Base-by-base conservation (phyloP, 2,113 vertebrate genomes). In the Lates calcarifer region DNA sequence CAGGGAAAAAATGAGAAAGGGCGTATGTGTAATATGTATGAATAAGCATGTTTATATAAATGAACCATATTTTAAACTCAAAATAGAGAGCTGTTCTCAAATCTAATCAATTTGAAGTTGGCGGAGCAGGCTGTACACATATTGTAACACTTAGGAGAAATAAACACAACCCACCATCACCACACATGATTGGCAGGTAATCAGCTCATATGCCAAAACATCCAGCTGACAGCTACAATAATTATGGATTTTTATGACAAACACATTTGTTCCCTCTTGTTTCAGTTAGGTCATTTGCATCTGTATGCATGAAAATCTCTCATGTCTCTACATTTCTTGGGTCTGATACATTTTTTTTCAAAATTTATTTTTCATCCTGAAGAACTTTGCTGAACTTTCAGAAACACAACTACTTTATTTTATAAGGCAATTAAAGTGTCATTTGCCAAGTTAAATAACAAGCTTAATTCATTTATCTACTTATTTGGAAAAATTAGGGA, bases 101-200 rank as follows among this genome's bases (percentile, higher is more conserved):
- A 77, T 68, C 60, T 0, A 83, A 78, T 85, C 33, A 31, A 29
- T 85, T 68, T 53, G 12, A 33, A 77, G 63, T 31, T 82, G 63
- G 43, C 3, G 2, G 53, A 83, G 64, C 61, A 35, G 28, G 14
- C 0, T 2, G 12, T 33, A 3, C 29, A 71, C 67, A 71, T 24
- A 15, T 17, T 80, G 47, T 4, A 57, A 60, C 41, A 71, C 70
- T 81, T 58, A 61, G 56, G 10, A 47, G 31, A 31, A 77, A 37
- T 57, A 53, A 76, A 82, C 17, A 78, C 22, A 74, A 63, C 9
- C 53, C 24, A 49, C 26, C 45, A 31, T 45, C 24, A 66, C 20
- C 39, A 55, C 11, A 41, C 49, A 62, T 76, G 84, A 78, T 29
- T 79, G 79, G 35, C 80, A 82, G 70, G 39, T 69, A 67, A 79